Percentiles rank a stretch among this genome's conserved stretches.
Conservation (phyloP, 2,113 vertebrate genomes). For the Takifugu flavidus region DNA sequence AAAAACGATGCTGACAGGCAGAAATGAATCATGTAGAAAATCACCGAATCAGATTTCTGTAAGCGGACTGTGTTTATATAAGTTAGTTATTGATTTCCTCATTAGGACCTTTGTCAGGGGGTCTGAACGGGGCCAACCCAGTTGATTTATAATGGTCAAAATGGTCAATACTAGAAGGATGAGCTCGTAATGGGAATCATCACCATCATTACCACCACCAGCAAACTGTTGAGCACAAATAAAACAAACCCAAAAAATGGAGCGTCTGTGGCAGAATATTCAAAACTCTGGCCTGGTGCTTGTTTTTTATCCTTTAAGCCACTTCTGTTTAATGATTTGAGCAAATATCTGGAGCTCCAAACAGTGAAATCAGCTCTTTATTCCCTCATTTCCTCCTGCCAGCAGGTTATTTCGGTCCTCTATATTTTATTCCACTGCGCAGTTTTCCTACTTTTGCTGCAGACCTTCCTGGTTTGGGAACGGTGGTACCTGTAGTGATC, state of each 20-base stretch:
- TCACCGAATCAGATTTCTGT: constrained; percentile 51
- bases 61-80: constrained; percentile 81
- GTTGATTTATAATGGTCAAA: constrained; percentile 94
- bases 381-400: no score
- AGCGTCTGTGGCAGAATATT: no score
- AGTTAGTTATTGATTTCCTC: constrained; percentile 90
- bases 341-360: no score
- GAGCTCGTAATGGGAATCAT: constrained; percentile 2
- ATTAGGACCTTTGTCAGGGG: constrained; percentile 93
- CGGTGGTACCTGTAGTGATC: no score
- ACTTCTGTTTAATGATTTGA: no score
- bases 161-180: constrained; percentile 70
- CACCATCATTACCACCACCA: background rate
- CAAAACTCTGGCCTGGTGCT: no score
- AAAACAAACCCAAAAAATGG: background rate
- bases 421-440: no score
- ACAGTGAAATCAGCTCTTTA: no score
- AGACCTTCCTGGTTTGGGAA: no score
- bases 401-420: no score
- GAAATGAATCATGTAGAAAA: constrained; percentile 64
- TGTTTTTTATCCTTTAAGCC: no score
- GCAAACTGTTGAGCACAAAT: background rate
- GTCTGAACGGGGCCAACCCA: constrained; percentile 82
- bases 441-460: no score
- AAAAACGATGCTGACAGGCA: constrained; percentile 69